These are phyloP conservation scores for Micrastur ruficollis DNA, from an alignment of 2,797 vertebrate genomes.

Conservation along the genomic window DNA sequence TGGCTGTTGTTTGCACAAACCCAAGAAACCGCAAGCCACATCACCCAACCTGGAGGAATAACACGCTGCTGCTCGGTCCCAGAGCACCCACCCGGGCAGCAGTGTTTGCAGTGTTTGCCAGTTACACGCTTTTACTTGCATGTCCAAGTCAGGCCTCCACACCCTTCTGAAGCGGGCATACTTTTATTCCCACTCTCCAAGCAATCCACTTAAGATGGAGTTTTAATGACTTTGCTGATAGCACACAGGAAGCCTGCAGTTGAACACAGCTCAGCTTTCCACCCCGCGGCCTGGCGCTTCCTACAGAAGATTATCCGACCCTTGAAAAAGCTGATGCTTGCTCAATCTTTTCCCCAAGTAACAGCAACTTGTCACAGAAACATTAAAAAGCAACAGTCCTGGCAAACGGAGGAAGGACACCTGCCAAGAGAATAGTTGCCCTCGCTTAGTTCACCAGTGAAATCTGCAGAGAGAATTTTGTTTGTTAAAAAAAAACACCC, in stretches of 20 bases:
- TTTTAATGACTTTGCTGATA: not conserved
- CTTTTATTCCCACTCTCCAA: not conserved
- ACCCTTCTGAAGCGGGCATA: not conserved
- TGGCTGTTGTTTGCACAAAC: not conserved
- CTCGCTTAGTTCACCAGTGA: not conserved
- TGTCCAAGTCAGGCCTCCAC: not conserved
- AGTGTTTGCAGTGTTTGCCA: not conserved
- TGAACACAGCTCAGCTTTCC: not conserved
- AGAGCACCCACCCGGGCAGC: not conserved
- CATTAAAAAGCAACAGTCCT: not conserved
- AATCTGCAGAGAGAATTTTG: not conserved
- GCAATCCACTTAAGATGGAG: not conserved
- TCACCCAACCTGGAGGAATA: not conserved
- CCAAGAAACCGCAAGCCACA: accelerated
- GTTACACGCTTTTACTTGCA: not conserved
- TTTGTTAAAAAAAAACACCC: constrained; percentile 3
- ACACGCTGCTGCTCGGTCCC: not conserved
- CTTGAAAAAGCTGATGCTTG: not conserved
- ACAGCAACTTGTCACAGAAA: not conserved
- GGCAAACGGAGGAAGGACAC: not conserved
- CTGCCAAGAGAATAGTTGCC: not conserved
- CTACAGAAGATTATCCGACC: not conserved
- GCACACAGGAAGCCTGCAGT: not conserved
- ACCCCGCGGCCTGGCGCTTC: accelerated
- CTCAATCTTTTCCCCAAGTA: not conserved